These are phyloP conservation scores for Torymus texanus DNA, from an alignment of 2,888 invertebrate species.

Conservation along the genomic window DNA sequence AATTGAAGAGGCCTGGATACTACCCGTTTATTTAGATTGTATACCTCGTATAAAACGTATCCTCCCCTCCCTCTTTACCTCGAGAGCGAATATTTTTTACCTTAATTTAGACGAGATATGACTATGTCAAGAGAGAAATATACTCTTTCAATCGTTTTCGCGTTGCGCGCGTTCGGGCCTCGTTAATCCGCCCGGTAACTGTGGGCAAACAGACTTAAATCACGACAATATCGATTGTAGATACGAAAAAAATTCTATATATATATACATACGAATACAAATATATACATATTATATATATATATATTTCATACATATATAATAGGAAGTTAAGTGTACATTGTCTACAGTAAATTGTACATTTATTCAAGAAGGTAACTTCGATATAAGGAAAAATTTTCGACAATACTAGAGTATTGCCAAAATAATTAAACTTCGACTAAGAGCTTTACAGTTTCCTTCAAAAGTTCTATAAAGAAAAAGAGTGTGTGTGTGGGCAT, in stretches of 20 bases:
- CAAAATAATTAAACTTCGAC: slow-evolving; percentile 58
- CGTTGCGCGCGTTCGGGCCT: slow-evolving; percentile 45
- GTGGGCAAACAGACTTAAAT: slow-evolving; percentile 61
- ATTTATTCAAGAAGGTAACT: slow-evolving; percentile 52
- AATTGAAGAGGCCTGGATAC: slow-evolving; percentile 16
- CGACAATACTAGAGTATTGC: slow-evolving; percentile 70
- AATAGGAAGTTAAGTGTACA: slow-evolving; percentile 59
- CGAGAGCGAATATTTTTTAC: slow-evolving; percentile 41
- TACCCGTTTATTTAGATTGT: slow-evolving; percentile 8
- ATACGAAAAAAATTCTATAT: slow-evolving; percentile 58
- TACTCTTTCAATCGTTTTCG: slow-evolving; percentile 16
- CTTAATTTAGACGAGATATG: slow-evolving; percentile 29
- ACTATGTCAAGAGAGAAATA: neutral
- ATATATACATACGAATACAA: slow-evolving; percentile 52
- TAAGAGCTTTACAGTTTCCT: slow-evolving; percentile 61
- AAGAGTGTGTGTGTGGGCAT: slow-evolving; percentile 12
- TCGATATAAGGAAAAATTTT: slow-evolving; percentile 55
- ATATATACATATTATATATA: slow-evolving; percentile 54
- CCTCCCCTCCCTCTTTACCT: no score
- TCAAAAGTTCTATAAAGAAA: slow-evolving; percentile 42
- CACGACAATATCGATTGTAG: slow-evolving; percentile 70
- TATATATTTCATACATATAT: slow-evolving; percentile 54
- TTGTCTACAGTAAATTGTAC: slow-evolving; percentile 58
- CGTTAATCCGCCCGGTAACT: slow-evolving; percentile 45
- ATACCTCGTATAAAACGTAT: slow-evolving; percentile 4